A percentile compares a stretch with the other conserved stretches of the same genome.
Evolutionary conservation across 2,888 invertebrate species (phyloP).

Genomic region (Epsilonema sp.): DNA sequence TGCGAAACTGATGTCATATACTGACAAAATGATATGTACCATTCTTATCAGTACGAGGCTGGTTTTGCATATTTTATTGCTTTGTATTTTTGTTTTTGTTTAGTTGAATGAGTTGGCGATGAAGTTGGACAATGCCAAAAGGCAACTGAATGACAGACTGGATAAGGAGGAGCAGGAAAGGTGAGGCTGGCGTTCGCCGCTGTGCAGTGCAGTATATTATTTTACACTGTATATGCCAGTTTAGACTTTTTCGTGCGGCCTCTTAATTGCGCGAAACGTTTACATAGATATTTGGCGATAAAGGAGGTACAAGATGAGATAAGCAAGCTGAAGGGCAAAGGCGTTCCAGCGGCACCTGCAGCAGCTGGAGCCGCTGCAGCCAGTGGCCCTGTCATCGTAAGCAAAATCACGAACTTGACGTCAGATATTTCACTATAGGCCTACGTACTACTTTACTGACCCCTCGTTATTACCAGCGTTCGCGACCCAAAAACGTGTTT

Average conservation of each 20-base stretch:
- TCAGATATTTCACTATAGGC: too few relatives aligned
- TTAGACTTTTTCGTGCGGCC: too few relatives aligned
- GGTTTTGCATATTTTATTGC: neutral
- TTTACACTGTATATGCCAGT: too few relatives aligned
- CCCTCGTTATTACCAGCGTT: too few relatives aligned
- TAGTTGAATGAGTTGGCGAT: conserved; percentile 24
- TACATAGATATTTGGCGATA: conserved; percentile 23
- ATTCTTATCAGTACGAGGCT: neutral
- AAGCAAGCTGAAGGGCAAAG: conserved; percentile 13
- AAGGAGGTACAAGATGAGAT: conserved; percentile 26
- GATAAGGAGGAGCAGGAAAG: conserved; percentile 26
- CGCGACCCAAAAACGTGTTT: too few relatives aligned
- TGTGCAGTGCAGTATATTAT: too few relatives aligned
- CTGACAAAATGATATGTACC: neutral
- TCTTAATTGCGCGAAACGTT: too few relatives aligned
- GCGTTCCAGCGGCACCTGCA: conserved; percentile 6
- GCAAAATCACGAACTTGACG: conserved; percentile 8
- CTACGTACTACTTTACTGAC: too few relatives aligned
- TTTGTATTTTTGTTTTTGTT: conserved; percentile 4
- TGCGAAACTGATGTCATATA: too few relatives aligned
- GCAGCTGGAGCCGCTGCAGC: conserved; percentile 9
- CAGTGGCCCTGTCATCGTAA: conserved; percentile 5
- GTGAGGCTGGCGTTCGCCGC: too few relatives aligned
- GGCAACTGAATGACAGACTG: conserved; percentile 20
- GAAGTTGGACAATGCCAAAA: conserved; percentile 23